phyloP scores from a whole-genome alignment of 2,888 invertebrate species.

The Aspidiotus rigidus region DNA sequence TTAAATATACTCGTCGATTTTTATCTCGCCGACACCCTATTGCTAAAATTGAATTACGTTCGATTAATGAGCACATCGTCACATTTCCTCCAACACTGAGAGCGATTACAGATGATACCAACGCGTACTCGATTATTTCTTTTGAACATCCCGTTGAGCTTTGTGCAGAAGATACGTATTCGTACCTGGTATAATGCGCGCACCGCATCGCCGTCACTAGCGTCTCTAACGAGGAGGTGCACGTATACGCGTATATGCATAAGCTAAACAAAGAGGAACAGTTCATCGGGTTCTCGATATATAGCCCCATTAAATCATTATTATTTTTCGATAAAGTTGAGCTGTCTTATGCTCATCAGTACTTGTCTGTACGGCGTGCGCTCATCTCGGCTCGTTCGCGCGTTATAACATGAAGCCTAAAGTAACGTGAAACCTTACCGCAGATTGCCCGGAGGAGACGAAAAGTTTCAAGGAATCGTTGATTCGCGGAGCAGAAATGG shows the following conservation, averaged over 20 bases:
- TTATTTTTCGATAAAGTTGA: constrained; percentile 23
- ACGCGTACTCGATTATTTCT: background rate
- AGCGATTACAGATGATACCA: background rate
- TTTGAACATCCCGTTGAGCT: constrained; percentile 1
- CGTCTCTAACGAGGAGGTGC: constrained; percentile 8
- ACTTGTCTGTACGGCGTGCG: background rate
- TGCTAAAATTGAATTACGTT: background rate
- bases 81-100: background rate
- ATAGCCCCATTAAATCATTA: constrained; percentile 21
- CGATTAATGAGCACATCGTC: background rate
- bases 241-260: too few relatives aligned
- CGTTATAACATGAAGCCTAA: background rate
- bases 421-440: background rate
- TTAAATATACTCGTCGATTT: background rate
- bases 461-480: background rate
- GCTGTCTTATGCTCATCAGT: constrained; percentile 4
- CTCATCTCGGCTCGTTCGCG: background rate
- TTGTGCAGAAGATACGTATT: background rate
- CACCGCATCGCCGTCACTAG: background rate
- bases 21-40: background rate
- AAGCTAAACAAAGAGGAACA: constrained; percentile 17
- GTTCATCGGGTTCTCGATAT: constrained; percentile 28
- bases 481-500: background rate
- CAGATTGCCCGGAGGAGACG: background rate
- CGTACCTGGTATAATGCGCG: background rate